Conservation (phyloP, 2,113 vertebrate species). For the Poeciliopsis turrubarensis region DNA sequence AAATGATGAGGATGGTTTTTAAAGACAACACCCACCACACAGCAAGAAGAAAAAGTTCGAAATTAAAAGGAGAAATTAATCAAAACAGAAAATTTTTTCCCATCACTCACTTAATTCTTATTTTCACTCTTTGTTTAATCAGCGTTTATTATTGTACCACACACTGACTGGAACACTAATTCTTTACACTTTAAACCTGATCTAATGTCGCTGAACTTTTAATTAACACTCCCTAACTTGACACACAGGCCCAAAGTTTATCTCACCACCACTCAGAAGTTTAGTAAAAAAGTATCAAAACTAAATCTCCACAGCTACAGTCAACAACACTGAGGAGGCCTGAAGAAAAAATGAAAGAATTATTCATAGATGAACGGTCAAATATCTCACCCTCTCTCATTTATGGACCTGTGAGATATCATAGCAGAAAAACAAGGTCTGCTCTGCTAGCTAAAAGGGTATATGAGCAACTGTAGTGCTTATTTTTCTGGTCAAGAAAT, state of each 20-base stretch:
- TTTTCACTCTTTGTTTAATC: background rate
- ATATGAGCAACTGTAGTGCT: too few species aligned
- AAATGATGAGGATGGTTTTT: background rate
- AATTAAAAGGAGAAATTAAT: background rate
- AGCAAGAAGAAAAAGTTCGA: background rate
- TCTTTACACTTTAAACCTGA: background rate
- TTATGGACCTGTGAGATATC: too few species aligned
- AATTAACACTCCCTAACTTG: background rate
- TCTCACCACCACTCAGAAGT: too few species aligned
- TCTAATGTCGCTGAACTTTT: background rate
- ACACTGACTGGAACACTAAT: background rate
- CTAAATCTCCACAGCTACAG: too few species aligned
- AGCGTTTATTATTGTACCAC: background rate
- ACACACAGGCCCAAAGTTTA: background rate
- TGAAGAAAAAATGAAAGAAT: too few species aligned
- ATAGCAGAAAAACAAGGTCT: too few species aligned
- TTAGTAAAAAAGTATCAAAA: too few species aligned
- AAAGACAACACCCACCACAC: background rate
- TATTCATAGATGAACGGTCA: too few species aligned
- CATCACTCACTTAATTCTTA: background rate
- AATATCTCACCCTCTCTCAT: too few species aligned
- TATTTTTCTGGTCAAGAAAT: too few species aligned
- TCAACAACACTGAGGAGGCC: too few species aligned
- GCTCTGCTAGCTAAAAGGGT: too few species aligned
- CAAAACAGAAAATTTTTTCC: background rate